Percentiles rank a stretch among this genome's conserved stretches.
These are phyloP conservation scores for Aphodius granarius DNA, from an alignment of 2,888 invertebrate species.

Conservation along the genomic window DNA sequence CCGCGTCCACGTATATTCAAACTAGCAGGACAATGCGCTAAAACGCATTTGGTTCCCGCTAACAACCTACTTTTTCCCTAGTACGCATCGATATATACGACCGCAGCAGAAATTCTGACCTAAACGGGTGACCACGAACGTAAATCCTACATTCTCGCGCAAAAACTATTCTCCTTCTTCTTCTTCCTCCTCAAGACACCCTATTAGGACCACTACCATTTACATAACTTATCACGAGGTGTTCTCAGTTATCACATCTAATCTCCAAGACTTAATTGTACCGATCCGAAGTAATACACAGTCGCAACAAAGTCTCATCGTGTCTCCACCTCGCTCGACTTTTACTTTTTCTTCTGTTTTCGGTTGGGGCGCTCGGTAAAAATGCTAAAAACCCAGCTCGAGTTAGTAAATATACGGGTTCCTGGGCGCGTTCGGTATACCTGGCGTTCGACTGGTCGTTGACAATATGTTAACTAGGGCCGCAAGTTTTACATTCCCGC, in stretches of 20 bases:
- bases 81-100: not conserved
- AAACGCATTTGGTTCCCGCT: conserved; percentile 14
- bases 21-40: conserved; percentile 14
- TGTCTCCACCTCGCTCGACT: not conserved
- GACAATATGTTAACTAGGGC: conserved; percentile 53
- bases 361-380: conserved; percentile 4
- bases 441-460: conserved; percentile 34
- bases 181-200: not conserved
- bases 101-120: conserved; percentile 1
- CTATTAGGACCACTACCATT: not conserved
- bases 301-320: not conserved
- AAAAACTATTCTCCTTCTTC: not conserved
- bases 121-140: conserved; percentile 3
- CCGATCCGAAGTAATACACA: not conserved
- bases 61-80: not conserved
- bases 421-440: conserved; percentile 32
- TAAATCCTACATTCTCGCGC: conserved; percentile 6
- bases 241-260: too few species aligned
- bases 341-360: not conserved
- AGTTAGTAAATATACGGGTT: conserved; percentile 51
- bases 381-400: conserved; percentile 31
- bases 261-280: not conserved
- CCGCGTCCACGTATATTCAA: conserved; percentile 3
- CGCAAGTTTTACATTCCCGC: conserved; percentile 50
- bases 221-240: not conserved